phyloP scores from a whole-genome alignment of 1,140 invertebrate species.

The Frieseomelitta varia region DNA sequence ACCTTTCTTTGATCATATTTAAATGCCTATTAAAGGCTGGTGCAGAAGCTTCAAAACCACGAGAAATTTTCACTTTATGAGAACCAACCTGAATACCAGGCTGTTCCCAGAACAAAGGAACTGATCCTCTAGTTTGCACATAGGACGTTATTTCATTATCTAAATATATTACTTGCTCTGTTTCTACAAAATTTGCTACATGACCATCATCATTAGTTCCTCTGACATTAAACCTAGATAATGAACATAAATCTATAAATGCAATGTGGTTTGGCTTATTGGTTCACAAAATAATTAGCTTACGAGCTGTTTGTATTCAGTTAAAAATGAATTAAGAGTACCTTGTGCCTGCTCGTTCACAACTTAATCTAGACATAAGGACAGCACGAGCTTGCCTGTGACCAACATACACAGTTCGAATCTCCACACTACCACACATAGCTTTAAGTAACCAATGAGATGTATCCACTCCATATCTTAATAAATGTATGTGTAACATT shows the following conservation, averaged over 20 bases:
- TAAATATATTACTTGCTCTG: slow-evolving; percentile 97
- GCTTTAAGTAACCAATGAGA: slow-evolving; percentile 94
- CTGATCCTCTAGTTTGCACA: slow-evolving; percentile 96
- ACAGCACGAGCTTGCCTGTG: slow-evolving; percentile 95
- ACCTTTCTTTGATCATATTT: slow-evolving; percentile 92
- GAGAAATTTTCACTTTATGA: slow-evolving; percentile 98
- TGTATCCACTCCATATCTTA: slow-evolving; percentile 94
- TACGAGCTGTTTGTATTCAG: background rate
- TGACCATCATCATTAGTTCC: slow-evolving; percentile 99
- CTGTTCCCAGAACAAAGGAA: slow-evolving; percentile 99
- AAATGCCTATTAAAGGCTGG: slow-evolving; percentile 97
- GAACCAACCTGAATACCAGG: slow-evolving; percentile 99
- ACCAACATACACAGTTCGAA: slow-evolving; percentile 97
- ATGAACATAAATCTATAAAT: slow-evolving; percentile 1
- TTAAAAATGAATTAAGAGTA: slow-evolving; percentile 66
- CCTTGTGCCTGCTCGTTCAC: slow-evolving; percentile 96
- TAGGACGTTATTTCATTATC: slow-evolving; percentile 93
- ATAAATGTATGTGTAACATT: slow-evolving; percentile 95
- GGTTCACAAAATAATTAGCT: background rate
- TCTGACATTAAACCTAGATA: slow-evolving; percentile 94
- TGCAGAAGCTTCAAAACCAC: slow-evolving; percentile 95
- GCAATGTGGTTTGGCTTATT: too few species aligned
- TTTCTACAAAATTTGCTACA: slow-evolving; percentile 99
- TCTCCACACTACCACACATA: slow-evolving; percentile 98
- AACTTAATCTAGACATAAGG: slow-evolving; percentile 97